These are phyloP conservation scores for Carpatolechia fugitivella DNA, from an alignment of 2,888 invertebrate species.

Conservation along the genomic window DNA sequence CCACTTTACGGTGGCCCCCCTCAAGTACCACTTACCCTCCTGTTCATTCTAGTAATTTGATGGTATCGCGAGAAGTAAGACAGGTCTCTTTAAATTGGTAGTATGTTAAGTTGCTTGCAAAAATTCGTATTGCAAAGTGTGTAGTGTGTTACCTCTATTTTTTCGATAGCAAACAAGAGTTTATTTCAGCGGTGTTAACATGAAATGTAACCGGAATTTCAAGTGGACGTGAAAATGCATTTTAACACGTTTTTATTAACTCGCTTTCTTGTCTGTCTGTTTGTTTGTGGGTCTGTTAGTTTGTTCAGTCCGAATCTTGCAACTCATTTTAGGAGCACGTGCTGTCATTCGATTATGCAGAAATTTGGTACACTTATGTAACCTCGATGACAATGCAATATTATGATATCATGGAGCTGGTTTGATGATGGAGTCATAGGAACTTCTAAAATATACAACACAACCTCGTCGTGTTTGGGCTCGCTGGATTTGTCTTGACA, in stretches of 20 bases:
- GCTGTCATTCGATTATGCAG: no score
- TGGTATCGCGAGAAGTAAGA: slow-evolving; percentile 9
- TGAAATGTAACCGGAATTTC: slow-evolving; percentile 50
- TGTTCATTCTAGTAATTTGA: slow-evolving; percentile 2
- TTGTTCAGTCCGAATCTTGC: no score
- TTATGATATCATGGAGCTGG: no score
- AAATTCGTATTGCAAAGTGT: slow-evolving; percentile 56
- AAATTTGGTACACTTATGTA: no score
- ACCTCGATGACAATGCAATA: no score
- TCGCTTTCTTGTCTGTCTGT: no score
- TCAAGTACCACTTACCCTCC: not conserved
- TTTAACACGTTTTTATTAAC: slow-evolving; percentile 10
- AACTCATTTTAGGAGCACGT: no score
- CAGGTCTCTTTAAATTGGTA: slow-evolving; percentile 35
- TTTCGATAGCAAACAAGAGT: slow-evolving; percentile 63
- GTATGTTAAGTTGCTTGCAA: slow-evolving; percentile 40
- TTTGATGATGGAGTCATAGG: no score
- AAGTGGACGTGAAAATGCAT: slow-evolving; percentile 16
- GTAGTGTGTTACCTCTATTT: slow-evolving; percentile 59
- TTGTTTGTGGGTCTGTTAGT: no score
- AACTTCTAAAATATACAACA: no score
- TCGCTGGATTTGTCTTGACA: no score
- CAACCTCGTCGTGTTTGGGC: no score
- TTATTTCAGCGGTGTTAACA: slow-evolving; percentile 65
- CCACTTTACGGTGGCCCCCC: slow-evolving; percentile 44